A percentile compares a stretch with the other conserved stretches of the same genome.
These are phyloP conservation scores for Cirrhinus mrigala DNA, from an alignment of 2,797 vertebrate species.

Conservation along the genomic window DNA sequence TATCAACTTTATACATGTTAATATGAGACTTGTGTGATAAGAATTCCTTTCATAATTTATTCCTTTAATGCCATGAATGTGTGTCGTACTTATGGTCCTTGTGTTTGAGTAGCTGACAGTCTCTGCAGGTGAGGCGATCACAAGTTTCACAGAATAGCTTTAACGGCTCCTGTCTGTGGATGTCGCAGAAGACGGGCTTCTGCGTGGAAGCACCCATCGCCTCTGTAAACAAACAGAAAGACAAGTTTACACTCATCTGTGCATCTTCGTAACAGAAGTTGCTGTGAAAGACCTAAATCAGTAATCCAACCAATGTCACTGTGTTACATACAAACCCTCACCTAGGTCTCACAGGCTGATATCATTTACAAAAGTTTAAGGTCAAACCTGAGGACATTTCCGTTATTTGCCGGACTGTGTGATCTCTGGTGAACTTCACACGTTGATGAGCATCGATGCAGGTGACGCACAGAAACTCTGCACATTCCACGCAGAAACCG, in stretches of 20 bases:
- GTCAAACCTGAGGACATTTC: slow-evolving; percentile 93
- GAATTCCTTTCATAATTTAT: neutral
- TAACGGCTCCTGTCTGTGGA: slow-evolving; percentile 96
- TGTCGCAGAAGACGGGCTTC: slow-evolving; percentile 93
- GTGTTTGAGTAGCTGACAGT: slow-evolving; percentile 96
- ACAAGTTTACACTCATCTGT: neutral
- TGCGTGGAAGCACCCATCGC: slow-evolving; percentile 89
- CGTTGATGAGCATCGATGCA: slow-evolving; percentile 97
- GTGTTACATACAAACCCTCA: neutral
- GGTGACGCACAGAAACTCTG: slow-evolving; percentile 96
- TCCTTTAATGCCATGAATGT: neutral
- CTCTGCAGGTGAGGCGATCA: slow-evolving; percentile 94
- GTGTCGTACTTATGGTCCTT: slow-evolving; percentile 94
- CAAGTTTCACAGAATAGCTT: slow-evolving; percentile 99
- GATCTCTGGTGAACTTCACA: slow-evolving; percentile 98
- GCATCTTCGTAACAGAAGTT: neutral
- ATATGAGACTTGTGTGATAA: neutral
- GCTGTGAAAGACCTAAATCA: neutral
- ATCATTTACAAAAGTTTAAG: neutral
- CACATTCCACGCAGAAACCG: slow-evolving; percentile 96
- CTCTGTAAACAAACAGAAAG: slow-evolving; percentile 75
- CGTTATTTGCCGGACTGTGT: slow-evolving; percentile 95
- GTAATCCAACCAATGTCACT: neutral
- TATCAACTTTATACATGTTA: neutral
- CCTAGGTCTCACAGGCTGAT: neutral